Evolutionary conservation across 2,888 invertebrate species (phyloP).

Genomic region (Linnaemya vulpina): DNA sequence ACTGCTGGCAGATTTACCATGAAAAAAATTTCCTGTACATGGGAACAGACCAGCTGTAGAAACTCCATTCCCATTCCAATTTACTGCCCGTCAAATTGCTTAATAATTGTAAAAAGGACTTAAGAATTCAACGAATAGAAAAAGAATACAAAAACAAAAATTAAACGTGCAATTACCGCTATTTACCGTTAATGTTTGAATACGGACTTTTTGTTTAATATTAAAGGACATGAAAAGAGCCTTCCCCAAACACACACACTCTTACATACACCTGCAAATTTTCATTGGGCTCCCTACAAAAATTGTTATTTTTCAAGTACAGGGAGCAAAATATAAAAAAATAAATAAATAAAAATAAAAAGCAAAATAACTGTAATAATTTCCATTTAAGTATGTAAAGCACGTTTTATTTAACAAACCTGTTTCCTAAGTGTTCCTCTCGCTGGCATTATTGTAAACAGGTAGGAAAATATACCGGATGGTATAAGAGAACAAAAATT

Average conservation of each 20-base stretch:
- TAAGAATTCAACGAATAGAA: background rate
- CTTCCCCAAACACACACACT: background rate
- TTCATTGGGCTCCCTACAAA: background rate
- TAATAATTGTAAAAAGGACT: slow-evolving; percentile 24
- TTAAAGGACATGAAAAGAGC: background rate
- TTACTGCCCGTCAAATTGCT: background rate
- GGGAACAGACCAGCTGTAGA: background rate
- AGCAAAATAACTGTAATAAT: background rate
- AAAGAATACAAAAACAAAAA: background rate
- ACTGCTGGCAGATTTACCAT: background rate
- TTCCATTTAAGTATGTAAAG: slow-evolving; percentile 38
- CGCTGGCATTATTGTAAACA: background rate
- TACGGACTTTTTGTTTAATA: slow-evolving; percentile 22
- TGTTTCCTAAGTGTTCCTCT: slow-evolving; percentile 32
- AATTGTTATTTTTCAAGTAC: background rate
- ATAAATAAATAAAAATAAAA: background rate
- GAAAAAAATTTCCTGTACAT: background rate
- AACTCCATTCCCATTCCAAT: background rate
- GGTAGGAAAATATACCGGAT: slow-evolving; percentile 31
- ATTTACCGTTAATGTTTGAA: background rate
- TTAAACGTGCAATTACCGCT: background rate
- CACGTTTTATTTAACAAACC: slow-evolving; percentile 61
- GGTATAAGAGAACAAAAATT: slow-evolving; percentile 14
- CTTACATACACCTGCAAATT: background rate
- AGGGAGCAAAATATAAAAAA: background rate